These are phyloP conservation scores for Nymphalis polychloros DNA, from an alignment of 2,888 invertebrate genomes.

Conservation along the genomic window DNA sequence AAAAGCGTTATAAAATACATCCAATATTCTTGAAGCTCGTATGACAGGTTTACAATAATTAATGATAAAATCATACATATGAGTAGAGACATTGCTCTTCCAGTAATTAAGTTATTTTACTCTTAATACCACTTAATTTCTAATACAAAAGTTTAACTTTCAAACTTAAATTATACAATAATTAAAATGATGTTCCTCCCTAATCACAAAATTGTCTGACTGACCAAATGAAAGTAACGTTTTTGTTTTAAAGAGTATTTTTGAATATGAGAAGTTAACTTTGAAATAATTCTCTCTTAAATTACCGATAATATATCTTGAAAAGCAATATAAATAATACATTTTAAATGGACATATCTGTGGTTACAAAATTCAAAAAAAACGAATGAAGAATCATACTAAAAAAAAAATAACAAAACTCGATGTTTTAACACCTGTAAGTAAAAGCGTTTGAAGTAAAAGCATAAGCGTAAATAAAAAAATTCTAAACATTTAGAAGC, in stretches of 20 bases:
- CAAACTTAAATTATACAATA: not conserved
- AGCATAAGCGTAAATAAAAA: not conserved
- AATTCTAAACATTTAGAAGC: not conserved
- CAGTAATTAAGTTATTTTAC: not conserved
- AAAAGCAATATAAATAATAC: too few species aligned
- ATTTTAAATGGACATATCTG: too few species aligned
- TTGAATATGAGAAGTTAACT: not conserved
- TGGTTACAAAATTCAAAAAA: too few species aligned
- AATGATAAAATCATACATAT: not conserved
- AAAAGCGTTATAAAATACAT: slow-evolving; percentile 36
- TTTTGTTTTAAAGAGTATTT: not conserved
- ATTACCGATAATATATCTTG: not conserved
- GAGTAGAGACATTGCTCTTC: not conserved
- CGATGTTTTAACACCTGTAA: not conserved
- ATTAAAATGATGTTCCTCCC: not conserved
- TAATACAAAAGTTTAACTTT: not conserved
- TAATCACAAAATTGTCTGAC: not conserved
- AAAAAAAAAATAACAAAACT: too few species aligned
- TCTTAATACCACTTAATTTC: not conserved
- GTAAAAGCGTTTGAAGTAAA: not conserved
- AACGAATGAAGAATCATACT: too few species aligned
- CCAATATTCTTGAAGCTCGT: slow-evolving; percentile 31
- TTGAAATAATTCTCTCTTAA: not conserved
- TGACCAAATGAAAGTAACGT: not conserved
- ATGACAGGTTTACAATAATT: slow-evolving; percentile 23